Evolutionary conservation across 2,888 invertebrate species (phyloP).

Genomic region (Phengaris arion): DNA sequence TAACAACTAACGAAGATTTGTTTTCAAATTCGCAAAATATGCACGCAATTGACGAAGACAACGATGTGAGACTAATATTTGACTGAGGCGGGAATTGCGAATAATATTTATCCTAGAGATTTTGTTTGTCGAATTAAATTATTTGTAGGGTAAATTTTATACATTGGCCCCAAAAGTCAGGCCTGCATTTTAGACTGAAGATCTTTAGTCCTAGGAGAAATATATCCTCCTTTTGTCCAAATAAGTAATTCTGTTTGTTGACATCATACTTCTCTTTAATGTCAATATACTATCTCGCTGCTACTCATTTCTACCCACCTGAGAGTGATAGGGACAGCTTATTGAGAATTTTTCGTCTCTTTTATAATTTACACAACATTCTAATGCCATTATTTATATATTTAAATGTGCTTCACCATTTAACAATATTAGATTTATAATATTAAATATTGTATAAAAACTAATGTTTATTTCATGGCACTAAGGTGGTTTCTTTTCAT

Average conservation of each 20-base stretch:
- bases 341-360: neutral
- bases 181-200: conserved; percentile 3
- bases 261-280: conserved; percentile 22
- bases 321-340: neutral
- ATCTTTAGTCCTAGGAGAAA: conserved; percentile 1
- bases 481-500: neutral
- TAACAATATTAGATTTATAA: conserved; percentile 14
- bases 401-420: neutral
- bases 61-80: conserved; percentile 6
- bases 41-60: neutral
- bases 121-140: neutral
- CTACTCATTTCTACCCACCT: neutral
- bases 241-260: conserved; percentile 13
- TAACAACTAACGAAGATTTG: neutral
- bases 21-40: neutral
- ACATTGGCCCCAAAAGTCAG: neutral
- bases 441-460: conserved; percentile 13
- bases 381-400: conserved; percentile 1
- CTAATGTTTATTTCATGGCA: conserved; percentile 20
- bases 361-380: neutral
- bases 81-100: neutral
- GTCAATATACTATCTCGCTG: conserved; percentile 5
- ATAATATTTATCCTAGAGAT: neutral
- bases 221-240: conserved; percentile 3
- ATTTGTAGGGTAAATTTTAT: neutral